Evolutionary conservation across 92 coral and sea anemone genomes (phyloP).

Genomic region (Paramuricea clavata): DNA sequence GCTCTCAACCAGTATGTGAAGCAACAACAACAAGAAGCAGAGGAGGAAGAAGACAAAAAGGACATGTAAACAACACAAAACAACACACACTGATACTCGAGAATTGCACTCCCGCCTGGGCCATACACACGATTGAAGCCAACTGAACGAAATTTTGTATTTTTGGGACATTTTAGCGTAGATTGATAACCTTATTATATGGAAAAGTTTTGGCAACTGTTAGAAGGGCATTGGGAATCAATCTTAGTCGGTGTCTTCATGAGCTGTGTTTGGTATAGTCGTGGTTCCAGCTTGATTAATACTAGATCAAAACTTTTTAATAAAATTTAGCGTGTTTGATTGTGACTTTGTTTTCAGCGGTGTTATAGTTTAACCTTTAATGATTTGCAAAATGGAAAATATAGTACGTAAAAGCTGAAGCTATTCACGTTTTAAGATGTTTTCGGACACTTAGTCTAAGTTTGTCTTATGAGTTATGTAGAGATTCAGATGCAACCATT

Average conservation of each 20-base stretch:
- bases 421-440: too few relatives aligned
- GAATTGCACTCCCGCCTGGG: not conserved
- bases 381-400: not conserved
- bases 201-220: not conserved
- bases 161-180: conserved; percentile 15
- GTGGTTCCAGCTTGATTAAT: not conserved
- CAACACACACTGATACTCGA: not conserved
- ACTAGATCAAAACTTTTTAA: not conserved
- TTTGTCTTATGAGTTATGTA: too few relatives aligned
- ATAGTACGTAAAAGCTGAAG: not conserved
- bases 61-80: conserved; percentile 37
- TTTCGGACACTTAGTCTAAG: too few relatives aligned
- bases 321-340: not conserved
- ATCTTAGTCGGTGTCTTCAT: not conserved
- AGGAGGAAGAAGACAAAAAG: conserved; percentile 32
- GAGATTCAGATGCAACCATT: too few relatives aligned
- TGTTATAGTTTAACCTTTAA: not conserved
- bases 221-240: not conserved
- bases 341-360: not conserved
- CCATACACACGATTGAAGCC: conserved; percentile 6
- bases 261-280: not conserved
- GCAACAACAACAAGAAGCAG: not conserved
- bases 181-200: not conserved
- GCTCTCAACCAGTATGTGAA: conserved; percentile 28
- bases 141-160: not conserved